phyloP scores from a whole-genome alignment of 2,888 invertebrate genomes.

The Caenorhabditis becei region DNA sequence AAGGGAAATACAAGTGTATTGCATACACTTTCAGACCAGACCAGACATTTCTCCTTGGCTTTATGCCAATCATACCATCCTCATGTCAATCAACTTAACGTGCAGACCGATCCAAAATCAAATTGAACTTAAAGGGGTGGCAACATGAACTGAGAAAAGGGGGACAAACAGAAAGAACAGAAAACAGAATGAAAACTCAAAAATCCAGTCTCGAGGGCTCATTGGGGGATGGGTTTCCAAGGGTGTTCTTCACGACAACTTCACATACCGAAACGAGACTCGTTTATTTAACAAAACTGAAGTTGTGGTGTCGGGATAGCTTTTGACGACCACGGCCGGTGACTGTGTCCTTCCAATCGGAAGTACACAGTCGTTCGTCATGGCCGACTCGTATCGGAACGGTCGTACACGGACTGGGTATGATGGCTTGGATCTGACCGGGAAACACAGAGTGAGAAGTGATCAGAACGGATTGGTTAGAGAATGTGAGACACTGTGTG shows the following conservation, averaged over 20 bases:
- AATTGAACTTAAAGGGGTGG: conserved; percentile 14
- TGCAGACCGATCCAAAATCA: too few species aligned
- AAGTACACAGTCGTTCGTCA: conserved; percentile 53
- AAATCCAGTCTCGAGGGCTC: not conserved
- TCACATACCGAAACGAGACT: conserved; percentile 68
- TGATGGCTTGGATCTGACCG: conserved; percentile 44
- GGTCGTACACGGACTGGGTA: conserved; percentile 61
- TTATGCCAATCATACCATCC: conserved; percentile 26
- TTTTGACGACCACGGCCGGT: conserved; percentile 52
- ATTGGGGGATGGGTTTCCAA: conserved; percentile 2
- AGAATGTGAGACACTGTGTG: not conserved
- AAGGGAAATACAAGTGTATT: not conserved
- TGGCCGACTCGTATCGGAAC: conserved; percentile 62
- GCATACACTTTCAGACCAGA: not conserved
- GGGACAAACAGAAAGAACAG: not conserved
- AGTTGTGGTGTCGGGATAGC: conserved; percentile 27
- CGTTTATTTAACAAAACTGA: conserved; percentile 55
- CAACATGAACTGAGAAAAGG: not conserved
- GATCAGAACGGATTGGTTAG: conserved; percentile 1
- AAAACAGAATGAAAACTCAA: not conserved
- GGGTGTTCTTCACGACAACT: conserved; percentile 42
- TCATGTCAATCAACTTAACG: conserved; percentile 29
- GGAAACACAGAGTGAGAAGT: conserved; percentile 36
- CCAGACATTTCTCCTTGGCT: conserved; percentile 2
- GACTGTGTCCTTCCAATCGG: conserved; percentile 47